These are phyloP conservation scores for Lepidocolaptes lacrymiger DNA, from an alignment of 2,797 vertebrate species.

Conservation along the genomic window DNA sequence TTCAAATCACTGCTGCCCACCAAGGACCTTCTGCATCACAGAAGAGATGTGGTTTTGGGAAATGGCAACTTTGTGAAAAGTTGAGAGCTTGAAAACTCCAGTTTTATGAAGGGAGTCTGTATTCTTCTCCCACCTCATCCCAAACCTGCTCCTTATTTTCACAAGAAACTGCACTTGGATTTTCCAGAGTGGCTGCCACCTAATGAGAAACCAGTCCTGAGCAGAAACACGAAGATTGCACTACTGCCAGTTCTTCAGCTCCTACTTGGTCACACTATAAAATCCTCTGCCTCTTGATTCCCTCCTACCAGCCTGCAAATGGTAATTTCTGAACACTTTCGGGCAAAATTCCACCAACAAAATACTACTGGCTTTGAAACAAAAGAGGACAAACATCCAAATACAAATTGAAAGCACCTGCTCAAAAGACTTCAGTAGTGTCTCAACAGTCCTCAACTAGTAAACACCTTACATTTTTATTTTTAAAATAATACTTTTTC, in stretches of 20 bases:
- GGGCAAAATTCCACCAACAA: background rate
- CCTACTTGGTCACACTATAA: background rate
- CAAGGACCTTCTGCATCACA: background rate
- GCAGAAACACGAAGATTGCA: background rate
- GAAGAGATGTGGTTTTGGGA: background rate
- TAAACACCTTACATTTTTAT: background rate
- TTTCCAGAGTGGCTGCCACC: constrained; percentile 16
- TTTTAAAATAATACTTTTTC: background rate
- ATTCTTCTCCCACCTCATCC: background rate
- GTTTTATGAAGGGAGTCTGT: background rate
- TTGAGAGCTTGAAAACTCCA: background rate
- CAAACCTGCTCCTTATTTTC: background rate
- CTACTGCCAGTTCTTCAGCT: background rate
- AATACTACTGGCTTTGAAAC: constrained; percentile 4
- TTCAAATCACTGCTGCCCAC: background rate
- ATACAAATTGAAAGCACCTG: constrained; percentile 36
- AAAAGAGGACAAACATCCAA: constrained; percentile 5
- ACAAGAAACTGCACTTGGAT: background rate
- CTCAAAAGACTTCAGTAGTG: background rate
- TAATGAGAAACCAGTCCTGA: background rate
- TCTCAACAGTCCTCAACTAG: background rate
- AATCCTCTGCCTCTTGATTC: background rate
- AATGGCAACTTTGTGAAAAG: background rate
- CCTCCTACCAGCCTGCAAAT: background rate
- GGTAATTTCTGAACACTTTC: background rate